Evolutionary conservation across 2,888 invertebrate species (phyloP), one percentile per base, ranked within the genome.

Genomic region (Drosophila mimetica): DNA sequence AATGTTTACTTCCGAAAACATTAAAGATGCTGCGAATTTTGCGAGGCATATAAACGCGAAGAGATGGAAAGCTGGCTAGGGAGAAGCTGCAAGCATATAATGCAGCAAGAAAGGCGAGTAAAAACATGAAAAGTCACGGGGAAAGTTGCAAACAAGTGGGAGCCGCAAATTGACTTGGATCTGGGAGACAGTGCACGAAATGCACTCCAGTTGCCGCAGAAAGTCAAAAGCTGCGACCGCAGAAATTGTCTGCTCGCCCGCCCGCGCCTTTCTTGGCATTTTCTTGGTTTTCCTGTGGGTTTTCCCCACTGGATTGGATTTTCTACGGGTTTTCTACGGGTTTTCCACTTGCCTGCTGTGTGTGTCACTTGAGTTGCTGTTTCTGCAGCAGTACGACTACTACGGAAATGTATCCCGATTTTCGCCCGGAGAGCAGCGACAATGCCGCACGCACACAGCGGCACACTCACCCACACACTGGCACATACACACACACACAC

Each of bases 401-500:
- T 55, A 61, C 78, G 79, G 77, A 88, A 84, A 76, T 81, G 75
- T 84, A 86, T 88, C 75, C 79, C 85, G 82, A 86, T 74, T 67
- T 67, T 80, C 53, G 53, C 57, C 57, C 74, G 75, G 71, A 78
- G 61, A 64, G 83, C 83, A 47, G 74, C 63, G 71, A 66, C 70
- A 60, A 59, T 55, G 64, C 30, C 58, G 67, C 48, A 70, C 48
- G 54, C 58, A 66, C 65, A 69, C 67, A 39, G 51, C 37, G 22
- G 59, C 36, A 50, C 55, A 64, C 61, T 53, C 59, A 55, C 58
- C 58, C 57, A 51, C 42, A 53, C 46, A 32, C 46, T 22, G 55
- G 11, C 39, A 36, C 61, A 64, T 37, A 32, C 44, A 65, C 70
- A 58, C 53, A 47, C 46, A 36, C 39, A 39, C 39, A 39, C 39